phyloP scores from a whole-genome alignment of 2,797 vertebrate genomes.

The Bovichtus variegatus region DNA sequence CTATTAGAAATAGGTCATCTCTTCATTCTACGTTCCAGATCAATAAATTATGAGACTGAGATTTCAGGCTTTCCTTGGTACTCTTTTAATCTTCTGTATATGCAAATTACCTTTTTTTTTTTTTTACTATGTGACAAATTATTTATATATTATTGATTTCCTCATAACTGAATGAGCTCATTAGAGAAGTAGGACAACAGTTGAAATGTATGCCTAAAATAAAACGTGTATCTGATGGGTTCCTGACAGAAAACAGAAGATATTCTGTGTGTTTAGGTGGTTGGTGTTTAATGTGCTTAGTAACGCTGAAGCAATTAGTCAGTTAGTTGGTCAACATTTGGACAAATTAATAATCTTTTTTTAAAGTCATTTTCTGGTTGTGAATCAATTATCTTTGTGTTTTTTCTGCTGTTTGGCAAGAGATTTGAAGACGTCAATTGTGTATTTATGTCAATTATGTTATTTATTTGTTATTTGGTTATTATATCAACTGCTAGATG shows the following conservation, averaged over 20 bases:
- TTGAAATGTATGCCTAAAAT: background rate
- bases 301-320: background rate
- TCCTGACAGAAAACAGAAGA: background rate
- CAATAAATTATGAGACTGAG: conserved; percentile 49
- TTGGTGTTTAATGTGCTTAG: background rate
- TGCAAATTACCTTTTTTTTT: conserved; percentile 34
- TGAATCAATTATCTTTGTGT: background rate
- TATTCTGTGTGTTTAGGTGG: background rate
- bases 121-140: conserved; percentile 4
- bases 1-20: conserved; percentile 19
- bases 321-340: background rate
- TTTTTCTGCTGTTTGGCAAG: background rate
- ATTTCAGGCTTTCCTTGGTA: conserved; percentile 25
- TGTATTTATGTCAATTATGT: no score
- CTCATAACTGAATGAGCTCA: conserved; percentile 28
- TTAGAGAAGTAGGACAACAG: conserved; percentile 55
- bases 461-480: no score
- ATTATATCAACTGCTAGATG: background rate
- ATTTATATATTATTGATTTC: conserved; percentile 59
- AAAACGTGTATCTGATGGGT: background rate
- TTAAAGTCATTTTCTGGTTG: background rate
- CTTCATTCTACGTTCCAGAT: conserved; percentile 19
- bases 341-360: background rate
- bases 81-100: conserved; percentile 24
- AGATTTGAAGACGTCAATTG: background rate